Conservation (phyloP, 2,797 vertebrate species). For the Melopsittacus undulatus region DNA sequence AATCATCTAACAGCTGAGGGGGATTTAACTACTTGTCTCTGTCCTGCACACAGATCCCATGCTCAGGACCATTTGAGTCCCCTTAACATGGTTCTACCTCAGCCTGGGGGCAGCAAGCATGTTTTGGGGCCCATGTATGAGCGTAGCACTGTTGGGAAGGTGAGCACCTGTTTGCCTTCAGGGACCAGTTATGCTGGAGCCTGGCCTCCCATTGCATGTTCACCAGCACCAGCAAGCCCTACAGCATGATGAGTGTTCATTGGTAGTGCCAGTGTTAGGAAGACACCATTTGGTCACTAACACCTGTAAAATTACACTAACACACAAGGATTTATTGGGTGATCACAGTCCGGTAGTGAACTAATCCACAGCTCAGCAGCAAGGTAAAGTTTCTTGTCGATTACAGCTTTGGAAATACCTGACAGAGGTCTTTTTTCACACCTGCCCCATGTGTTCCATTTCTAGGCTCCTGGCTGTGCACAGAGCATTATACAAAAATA, state of each 20-base stretch:
- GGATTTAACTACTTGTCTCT: rapidly evolving
- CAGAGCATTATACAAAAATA: not conserved
- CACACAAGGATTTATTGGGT: not conserved
- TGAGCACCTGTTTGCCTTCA: rapidly evolving
- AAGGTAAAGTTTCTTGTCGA: not conserved
- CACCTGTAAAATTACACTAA: rapidly evolving
- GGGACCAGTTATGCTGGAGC: not conserved
- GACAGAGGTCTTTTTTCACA: not conserved
- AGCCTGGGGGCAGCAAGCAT: rapidly evolving
- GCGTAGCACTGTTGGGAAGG: not conserved
- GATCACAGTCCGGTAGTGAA: not conserved
- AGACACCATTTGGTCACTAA: rapidly evolving
- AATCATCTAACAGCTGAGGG: not conserved
- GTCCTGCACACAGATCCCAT: rapidly evolving
- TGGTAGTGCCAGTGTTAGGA: not conserved
- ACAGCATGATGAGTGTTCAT: rapidly evolving
- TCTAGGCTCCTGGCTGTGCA: not conserved
- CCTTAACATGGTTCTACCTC: rapidly evolving
- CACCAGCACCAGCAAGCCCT: rapidly evolving
- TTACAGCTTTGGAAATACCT: rapidly evolving
- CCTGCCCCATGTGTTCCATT: not conserved
- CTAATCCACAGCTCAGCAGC: too few relatives aligned
- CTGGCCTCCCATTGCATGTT: rapidly evolving
- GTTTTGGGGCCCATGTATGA: rapidly evolving
- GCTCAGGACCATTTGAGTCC: rapidly evolving